A percentile compares a stretch with the other conserved stretches of the same genome.
Evolutionary conservation across 2,113 vertebrate genomes (phyloP).

Genomic region (Cyanistes caeruleus): DNA sequence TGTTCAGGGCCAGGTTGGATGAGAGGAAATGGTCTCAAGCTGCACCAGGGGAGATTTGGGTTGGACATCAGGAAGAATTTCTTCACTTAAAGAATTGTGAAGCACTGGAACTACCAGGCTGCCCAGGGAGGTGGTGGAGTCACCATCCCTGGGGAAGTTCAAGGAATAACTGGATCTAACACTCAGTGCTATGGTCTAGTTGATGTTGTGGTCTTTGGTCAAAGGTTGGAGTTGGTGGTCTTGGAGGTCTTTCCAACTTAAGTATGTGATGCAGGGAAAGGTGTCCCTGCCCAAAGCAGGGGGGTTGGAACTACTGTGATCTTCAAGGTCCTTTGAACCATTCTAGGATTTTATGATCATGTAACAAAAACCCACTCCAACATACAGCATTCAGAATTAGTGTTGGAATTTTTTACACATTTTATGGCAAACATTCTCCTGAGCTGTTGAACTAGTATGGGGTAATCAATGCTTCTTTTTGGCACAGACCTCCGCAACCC

Average conservation of each 20-base stretch:
- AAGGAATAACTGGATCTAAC: not conserved
- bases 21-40: not conserved
- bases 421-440: not conserved
- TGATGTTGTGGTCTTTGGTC: rapidly evolving
- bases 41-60: not conserved
- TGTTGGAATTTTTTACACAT: not conserved
- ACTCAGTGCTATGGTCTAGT: not conserved
- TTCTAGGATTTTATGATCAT: not conserved
- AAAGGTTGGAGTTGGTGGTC: not conserved
- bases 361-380: not conserved
- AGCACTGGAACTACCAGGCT: not conserved
- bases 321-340: not conserved
- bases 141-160: not conserved
- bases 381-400: not conserved
- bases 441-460: not conserved
- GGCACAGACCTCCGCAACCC: not conserved
- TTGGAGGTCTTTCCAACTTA: not conserved
- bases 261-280: not conserved
- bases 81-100: not conserved
- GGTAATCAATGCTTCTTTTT: not conserved
- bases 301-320: not conserved
- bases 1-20: not conserved
- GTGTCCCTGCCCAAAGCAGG: not conserved
- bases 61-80: not conserved
- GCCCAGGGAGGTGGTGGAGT: not conserved